Conservation (phyloP, 2,888 invertebrate species). For the Azorinus chamasolen region DNA sequence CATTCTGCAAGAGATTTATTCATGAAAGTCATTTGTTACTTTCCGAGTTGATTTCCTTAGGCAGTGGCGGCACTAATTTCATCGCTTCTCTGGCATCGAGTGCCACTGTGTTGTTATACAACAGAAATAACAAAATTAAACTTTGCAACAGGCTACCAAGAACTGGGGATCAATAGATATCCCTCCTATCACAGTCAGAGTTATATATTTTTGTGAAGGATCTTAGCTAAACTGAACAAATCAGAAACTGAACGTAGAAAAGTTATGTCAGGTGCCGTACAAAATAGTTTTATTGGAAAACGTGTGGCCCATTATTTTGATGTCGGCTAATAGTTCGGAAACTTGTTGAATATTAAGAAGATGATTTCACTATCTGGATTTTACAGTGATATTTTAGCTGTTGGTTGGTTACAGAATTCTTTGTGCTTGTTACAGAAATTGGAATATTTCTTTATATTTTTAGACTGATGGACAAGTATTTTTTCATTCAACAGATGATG, state of each 20-base stretch:
- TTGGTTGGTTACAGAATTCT: no score
- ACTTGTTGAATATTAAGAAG: constrained; percentile 27
- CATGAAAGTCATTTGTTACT: constrained; percentile 37
- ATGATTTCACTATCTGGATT: constrained; percentile 20
- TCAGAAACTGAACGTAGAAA: constrained; percentile 52
- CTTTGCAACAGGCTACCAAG: constrained; percentile 46
- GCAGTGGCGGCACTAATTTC: constrained; percentile 49
- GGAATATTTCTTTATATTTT: no score
- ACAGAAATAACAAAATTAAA: constrained; percentile 42
- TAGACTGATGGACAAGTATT: no score
- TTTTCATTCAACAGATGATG: no score
- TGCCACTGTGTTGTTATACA: constrained; percentile 33
- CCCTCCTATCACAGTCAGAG: constrained; percentile 21
- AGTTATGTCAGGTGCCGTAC: constrained; percentile 47
- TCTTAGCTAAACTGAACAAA: constrained; percentile 51
- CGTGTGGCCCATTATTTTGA: constrained; percentile 20
- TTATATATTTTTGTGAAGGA: constrained; percentile 37
- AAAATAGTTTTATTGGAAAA: constrained; percentile 50
- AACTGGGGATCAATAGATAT: constrained; percentile 37
- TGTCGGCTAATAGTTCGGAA: constrained; percentile 18
- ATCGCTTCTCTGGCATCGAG: constrained; percentile 32
- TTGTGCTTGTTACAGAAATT: no score
- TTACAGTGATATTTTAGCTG: background rate
- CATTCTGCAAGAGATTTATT: constrained; percentile 33
- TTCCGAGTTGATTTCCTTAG: constrained; percentile 27